Conservation (phyloP, 2,797 vertebrate species). For the Sphenopsis melanotis region DNA sequence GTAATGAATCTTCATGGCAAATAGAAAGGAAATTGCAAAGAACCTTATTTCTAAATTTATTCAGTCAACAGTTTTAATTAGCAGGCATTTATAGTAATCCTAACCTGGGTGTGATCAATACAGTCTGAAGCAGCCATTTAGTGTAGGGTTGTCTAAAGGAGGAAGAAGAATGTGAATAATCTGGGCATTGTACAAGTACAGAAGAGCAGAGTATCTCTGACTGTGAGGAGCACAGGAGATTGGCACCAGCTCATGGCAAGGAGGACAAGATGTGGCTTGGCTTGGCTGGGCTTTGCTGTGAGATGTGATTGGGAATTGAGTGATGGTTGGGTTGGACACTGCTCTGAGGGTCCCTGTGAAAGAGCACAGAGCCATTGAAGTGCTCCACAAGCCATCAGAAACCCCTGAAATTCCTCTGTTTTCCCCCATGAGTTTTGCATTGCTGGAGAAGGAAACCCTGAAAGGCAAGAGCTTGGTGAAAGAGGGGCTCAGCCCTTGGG, state of each 20-base stretch:
- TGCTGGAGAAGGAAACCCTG: background rate
- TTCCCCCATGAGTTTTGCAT: background rate
- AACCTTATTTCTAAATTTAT: background rate
- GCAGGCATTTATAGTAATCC: background rate
- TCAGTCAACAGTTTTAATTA: background rate
- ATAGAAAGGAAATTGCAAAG: background rate
- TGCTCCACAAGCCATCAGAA: accelerated
- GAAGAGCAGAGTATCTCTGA: background rate
- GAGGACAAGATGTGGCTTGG: accelerated
- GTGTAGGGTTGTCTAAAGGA: background rate
- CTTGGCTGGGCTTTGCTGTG: background rate
- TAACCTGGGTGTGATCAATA: background rate
- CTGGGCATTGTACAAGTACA: background rate
- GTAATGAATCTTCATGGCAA: background rate
- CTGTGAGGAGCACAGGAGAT: accelerated
- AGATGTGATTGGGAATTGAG: background rate
- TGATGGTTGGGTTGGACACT: accelerated
- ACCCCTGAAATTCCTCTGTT: background rate
- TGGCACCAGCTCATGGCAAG: background rate
- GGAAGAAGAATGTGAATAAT: background rate
- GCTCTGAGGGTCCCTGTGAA: background rate
- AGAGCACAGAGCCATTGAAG: background rate
- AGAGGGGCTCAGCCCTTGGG: background rate
- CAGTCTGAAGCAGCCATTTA: background rate
- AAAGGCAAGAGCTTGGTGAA: background rate